Evolutionary conservation across 2,113 vertebrate genomes (phyloP).

Genomic region (Osmerus mordax): DNA sequence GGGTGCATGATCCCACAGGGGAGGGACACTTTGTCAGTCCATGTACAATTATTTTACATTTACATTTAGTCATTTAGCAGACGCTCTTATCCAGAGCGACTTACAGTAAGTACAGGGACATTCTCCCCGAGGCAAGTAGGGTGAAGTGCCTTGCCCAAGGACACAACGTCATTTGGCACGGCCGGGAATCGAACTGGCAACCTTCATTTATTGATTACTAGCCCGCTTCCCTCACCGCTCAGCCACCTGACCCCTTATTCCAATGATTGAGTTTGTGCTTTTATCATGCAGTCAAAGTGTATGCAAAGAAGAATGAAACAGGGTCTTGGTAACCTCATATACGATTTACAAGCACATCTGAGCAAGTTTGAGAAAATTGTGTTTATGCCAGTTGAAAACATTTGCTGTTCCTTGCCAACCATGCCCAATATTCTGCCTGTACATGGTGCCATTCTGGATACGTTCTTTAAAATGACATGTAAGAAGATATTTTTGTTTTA

Average conservation of each 20-base stretch:
- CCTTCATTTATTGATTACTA: no score
- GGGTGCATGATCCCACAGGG: slow-evolving; percentile 2
- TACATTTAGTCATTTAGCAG: no score
- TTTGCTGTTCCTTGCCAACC: slow-evolving; percentile 14
- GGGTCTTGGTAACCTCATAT: not conserved
- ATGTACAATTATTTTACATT: slow-evolving; percentile 32
- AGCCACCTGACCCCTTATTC: no score
- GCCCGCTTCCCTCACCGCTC: no score
- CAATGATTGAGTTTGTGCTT: slow-evolving; percentile 25
- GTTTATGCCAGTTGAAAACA: slow-evolving; percentile 3
- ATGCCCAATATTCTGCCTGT: slow-evolving; percentile 36
- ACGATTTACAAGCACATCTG: not conserved
- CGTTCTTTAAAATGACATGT: slow-evolving; percentile 39
- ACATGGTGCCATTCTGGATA: slow-evolving; percentile 54
- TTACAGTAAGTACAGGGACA: no score
- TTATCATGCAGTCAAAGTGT: slow-evolving; percentile 18
- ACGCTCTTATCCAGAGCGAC: no score
- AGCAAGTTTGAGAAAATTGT: not conserved
- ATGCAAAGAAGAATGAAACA: not conserved
- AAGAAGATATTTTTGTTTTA: slow-evolving; percentile 59
- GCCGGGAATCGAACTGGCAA: no score
- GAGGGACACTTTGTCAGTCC: slow-evolving; percentile 19
- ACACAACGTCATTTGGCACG: no score
- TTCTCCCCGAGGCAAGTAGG: no score
- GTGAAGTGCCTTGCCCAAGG: no score